phyloP scores from a whole-genome alignment of 2,797 vertebrate species.

The Carapus acus region DNA sequence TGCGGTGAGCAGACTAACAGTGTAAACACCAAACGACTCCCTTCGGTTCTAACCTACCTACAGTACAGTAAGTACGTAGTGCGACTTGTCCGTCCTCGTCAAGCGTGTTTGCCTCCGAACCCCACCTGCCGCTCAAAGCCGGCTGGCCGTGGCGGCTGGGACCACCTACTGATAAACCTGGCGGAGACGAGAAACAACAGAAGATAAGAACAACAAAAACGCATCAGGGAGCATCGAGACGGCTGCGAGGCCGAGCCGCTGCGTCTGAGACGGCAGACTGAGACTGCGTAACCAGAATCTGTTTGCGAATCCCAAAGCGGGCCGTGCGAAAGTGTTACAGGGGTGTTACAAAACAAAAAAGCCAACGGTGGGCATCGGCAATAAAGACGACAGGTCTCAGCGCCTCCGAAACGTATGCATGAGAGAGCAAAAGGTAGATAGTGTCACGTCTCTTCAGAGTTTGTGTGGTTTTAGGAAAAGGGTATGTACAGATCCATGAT shows the following conservation, averaged over 20 bases:
- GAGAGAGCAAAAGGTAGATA: background rate
- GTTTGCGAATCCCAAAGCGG: background rate
- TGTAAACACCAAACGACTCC: constrained; percentile 45
- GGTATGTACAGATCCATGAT: constrained; percentile 39
- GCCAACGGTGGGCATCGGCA: background rate
- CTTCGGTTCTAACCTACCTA: constrained; percentile 26
- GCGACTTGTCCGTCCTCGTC: constrained; percentile 33
- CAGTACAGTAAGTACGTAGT: constrained; percentile 46
- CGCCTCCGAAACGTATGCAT: background rate
- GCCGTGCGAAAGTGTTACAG: background rate
- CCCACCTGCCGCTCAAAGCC: constrained; percentile 31
- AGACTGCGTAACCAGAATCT: constrained; percentile 7
- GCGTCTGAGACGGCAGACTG: constrained; percentile 24
- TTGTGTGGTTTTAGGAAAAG: constrained; percentile 36
- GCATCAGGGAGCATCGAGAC: constrained; percentile 28
- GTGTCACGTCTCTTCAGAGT: background rate
- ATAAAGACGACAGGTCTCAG: background rate
- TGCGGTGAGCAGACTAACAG: constrained; percentile 51
- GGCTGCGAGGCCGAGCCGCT: constrained; percentile 7
- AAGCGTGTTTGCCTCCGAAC: constrained; percentile 25
- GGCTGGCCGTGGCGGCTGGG: constrained; percentile 23
- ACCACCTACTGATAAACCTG: constrained; percentile 8
- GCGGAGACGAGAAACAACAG: background rate
- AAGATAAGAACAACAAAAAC: constrained; percentile 42
- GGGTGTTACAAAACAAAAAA: constrained; percentile 8